A percentile compares a stretch with the other conserved stretches of the same genome.
These are phyloP conservation scores for Axis porcinus DNA, from an alignment of 2,113 vertebrate species.

Conservation along the genomic window DNA sequence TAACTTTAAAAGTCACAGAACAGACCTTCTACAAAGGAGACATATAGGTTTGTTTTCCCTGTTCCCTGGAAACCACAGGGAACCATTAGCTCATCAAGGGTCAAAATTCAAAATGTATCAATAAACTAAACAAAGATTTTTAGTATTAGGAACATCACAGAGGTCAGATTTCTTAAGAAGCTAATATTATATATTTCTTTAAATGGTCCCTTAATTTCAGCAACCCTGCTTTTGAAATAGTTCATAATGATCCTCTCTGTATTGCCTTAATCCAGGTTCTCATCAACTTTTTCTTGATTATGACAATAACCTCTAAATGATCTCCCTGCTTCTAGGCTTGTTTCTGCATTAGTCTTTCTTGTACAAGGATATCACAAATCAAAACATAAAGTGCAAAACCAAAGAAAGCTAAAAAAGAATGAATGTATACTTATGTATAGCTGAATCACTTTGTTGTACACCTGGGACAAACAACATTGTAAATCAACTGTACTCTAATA, in stretches of 20 bases:
- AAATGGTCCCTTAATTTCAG: neutral
- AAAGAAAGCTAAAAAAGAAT: neutral
- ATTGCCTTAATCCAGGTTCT: neutral
- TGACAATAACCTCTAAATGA: neutral
- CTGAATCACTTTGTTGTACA: neutral
- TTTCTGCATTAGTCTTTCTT: neutral
- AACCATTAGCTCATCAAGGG: neutral
- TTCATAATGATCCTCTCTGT: neutral
- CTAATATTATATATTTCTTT: neutral
- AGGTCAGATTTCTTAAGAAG: neutral
- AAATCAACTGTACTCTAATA: neutral
- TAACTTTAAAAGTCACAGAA: neutral
- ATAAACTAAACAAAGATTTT: neutral
- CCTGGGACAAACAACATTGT: neutral
- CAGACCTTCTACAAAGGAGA: neutral
- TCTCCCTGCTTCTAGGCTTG: neutral
- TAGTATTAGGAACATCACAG: neutral
- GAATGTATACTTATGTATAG: neutral
- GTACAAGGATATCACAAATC: neutral
- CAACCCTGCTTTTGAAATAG: neutral
- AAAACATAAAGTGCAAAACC: neutral
- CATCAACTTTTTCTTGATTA: neutral
- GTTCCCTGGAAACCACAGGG: neutral
- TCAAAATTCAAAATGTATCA: constrained; percentile 5
- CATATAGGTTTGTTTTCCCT: neutral